phyloP scores from a whole-genome alignment of 2,888 invertebrate species.

The Ormia ochracea region DNA sequence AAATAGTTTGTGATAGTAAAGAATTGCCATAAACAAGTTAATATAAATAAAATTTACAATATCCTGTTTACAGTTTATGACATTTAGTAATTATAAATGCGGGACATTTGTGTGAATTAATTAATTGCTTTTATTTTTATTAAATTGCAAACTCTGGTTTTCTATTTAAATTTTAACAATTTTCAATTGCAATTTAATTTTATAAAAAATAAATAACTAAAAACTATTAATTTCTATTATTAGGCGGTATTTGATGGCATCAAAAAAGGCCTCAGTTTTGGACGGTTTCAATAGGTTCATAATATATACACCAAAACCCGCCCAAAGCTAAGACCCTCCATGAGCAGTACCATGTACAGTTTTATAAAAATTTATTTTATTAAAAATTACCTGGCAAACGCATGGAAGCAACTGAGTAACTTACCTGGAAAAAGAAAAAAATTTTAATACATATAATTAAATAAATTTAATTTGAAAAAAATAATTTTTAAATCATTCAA shows the following conservation, averaged over 20 bases:
- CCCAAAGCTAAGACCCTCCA: slow-evolving; percentile 77
- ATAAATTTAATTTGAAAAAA: too few relatives aligned
- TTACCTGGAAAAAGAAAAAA: slow-evolving; percentile 57
- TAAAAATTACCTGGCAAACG: slow-evolving; percentile 1
- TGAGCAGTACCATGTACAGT: slow-evolving; percentile 9
- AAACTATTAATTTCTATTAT: not conserved
- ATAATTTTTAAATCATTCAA: too few relatives aligned
- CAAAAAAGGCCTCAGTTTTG: slow-evolving; percentile 77
- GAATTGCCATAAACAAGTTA: not conserved
- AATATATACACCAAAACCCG: slow-evolving; percentile 77
- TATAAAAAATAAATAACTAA: not conserved
- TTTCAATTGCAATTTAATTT: not conserved
- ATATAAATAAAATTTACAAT: slow-evolving; percentile 15
- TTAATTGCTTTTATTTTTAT: slow-evolving; percentile 32
- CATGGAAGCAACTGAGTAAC: not conserved
- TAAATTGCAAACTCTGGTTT: not conserved
- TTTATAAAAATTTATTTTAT: not conserved
- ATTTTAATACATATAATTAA: not conserved
- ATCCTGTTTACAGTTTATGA: slow-evolving; percentile 37
- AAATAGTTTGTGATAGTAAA: not conserved
- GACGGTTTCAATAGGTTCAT: slow-evolving; percentile 78
- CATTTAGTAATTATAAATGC: slow-evolving; percentile 37
- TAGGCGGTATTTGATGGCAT: not conserved
- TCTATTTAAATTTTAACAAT: slow-evolving; percentile 23
- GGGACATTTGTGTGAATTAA: slow-evolving; percentile 55